Base-by-base conservation (phyloP, 1,140 invertebrate genomes). In the Brachionus rubens region DNA sequence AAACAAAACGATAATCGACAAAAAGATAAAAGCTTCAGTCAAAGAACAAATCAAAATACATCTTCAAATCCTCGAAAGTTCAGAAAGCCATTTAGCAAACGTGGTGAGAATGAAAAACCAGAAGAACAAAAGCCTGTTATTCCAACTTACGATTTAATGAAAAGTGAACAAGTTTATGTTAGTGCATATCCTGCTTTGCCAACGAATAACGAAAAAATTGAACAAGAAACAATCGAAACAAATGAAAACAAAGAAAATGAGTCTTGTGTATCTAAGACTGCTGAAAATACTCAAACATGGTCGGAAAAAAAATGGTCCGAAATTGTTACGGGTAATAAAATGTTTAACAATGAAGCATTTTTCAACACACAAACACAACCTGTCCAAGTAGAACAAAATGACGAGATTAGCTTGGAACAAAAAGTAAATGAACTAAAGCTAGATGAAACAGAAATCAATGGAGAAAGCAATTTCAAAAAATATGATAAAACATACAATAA, bases 291-390 rank as follows among this genome's bases (percentile, higher is more conserved):
- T 5, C 14, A 16, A 14, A 10, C 26, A 59, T 59, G 54, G 54
- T 40, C 54, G 1, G 54, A 28, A 0, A 65, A 65, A 46, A 65
- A 43, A 40, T 65, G 59, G 36, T 65, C 59, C 16, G 59, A 65
- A 65, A 65, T 65, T 43, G 59, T 65, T 19, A 41, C 21, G 41
- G 36, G 36, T 21, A 65, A 43, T 26, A 36, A 65, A 21, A 4
- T 65, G 5, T 12, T 26, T 10, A 7, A 7, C 14, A 46, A 46
- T 46, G n/a, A 46, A 10, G 5, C 33, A 36, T 3, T 36, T 14
- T 46, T 43, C 40, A 12, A 28, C 41, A 24, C 26, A 65, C 33
- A 36, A 43, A 3, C 19, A 24, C 0, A 21, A 65, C 10, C 14
- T 19, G 24, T 5, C 26, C 36, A 36, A 65, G 9, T 43, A 65